Evolutionary conservation across 2,888 invertebrate species (phyloP).

Genomic region (Neoaliturus tenellus): DNA sequence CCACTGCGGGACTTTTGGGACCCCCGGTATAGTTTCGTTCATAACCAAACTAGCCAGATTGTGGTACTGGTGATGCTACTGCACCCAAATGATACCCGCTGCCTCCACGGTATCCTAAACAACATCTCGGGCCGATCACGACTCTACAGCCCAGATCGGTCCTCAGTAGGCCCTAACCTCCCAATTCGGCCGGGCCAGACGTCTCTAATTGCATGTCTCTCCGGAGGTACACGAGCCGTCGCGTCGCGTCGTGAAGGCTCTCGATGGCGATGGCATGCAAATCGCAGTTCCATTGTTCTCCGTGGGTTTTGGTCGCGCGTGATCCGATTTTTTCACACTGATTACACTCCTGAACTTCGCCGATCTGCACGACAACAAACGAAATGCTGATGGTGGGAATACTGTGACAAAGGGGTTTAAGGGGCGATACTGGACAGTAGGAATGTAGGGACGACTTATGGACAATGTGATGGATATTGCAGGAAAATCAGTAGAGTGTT

Average conservation of each 20-base stretch:
- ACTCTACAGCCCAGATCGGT: not conserved
- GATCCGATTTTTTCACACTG: conserved; percentile 29
- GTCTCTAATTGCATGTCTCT: conserved; percentile 9
- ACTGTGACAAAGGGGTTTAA: too few relatives aligned
- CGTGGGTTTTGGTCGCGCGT: conserved; percentile 21
- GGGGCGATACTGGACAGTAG: too few relatives aligned
- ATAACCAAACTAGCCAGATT: too few relatives aligned
- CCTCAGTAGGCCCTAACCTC: not conserved
- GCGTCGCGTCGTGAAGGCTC: too few relatives aligned
- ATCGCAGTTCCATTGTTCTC: conserved; percentile 22
- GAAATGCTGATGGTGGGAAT: too few relatives aligned
- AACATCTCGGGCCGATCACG: conserved; percentile 7
- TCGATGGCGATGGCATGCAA: conserved; percentile 15
- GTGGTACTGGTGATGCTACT: too few relatives aligned
- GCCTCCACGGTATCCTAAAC: not conserved
- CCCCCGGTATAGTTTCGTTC: too few relatives aligned
- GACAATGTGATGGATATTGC: too few relatives aligned
- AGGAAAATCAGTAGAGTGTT: too few relatives aligned
- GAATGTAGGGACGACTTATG: too few relatives aligned
- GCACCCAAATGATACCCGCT: not conserved
- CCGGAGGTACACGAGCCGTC: not conserved
- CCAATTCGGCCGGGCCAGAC: not conserved
- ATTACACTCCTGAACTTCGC: not conserved
- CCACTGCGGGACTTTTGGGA: too few relatives aligned
- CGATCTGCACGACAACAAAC: not conserved